A percentile compares a stretch with the other conserved stretches of the same genome.
These are phyloP conservation scores for Molanna angustata DNA, from an alignment of 2,888 invertebrate genomes.

Conservation along the genomic window DNA sequence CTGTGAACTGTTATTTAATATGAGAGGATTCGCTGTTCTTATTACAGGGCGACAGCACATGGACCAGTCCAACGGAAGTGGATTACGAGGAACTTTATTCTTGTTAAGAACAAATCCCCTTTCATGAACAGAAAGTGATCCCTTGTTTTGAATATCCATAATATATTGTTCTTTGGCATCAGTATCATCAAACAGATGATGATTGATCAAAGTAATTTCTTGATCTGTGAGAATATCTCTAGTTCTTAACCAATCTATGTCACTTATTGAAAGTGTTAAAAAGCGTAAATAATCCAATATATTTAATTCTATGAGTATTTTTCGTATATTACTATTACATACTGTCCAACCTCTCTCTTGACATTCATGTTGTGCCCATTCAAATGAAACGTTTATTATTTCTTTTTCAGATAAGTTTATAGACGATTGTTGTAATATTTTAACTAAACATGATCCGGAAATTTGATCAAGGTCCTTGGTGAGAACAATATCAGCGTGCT, in stretches of 20 bases:
- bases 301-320: conserved; percentile 45
- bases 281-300: conserved; percentile 51
- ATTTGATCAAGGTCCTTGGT: conserved; percentile 50
- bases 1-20: conserved; percentile 44
- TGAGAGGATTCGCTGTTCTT: conserved; percentile 45
- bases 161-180: conserved; percentile 20
- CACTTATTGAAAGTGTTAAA: conserved; percentile 41
- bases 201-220: conserved; percentile 36
- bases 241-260: conserved; percentile 44
- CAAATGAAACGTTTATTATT: conserved; percentile 52
- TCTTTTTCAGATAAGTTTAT: conserved; percentile 55
- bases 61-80: conserved; percentile 45
- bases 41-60: conserved; percentile 47
- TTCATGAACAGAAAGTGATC: conserved; percentile 37
- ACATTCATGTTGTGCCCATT: conserved; percentile 57
- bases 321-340: conserved; percentile 47
- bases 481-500: conserved; percentile 55
- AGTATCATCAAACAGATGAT: not conserved
- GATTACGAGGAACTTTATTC: conserved; percentile 37
- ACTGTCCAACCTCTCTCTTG: conserved; percentile 43
- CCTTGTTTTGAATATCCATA: conserved; percentile 36
- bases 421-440: conserved; percentile 50
- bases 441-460: conserved; percentile 49
- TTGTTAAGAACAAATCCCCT: conserved; percentile 17
- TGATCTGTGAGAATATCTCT: conserved; percentile 43